Conservation (phyloP, 2,888 invertebrate species). For the Dysmachus trigonus region DNA sequence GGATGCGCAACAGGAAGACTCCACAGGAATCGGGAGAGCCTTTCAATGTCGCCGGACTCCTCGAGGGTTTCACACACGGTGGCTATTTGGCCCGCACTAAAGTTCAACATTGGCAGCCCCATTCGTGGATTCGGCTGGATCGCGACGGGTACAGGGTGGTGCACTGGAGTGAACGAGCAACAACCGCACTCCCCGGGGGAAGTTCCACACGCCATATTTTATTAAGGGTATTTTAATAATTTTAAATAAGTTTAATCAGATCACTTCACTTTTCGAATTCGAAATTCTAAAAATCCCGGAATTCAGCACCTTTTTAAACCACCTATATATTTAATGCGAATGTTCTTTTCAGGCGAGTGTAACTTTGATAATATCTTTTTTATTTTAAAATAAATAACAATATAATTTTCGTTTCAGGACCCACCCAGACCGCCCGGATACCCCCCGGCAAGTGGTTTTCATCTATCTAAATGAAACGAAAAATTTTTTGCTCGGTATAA, state of each 20-base stretch:
- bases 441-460: neutral
- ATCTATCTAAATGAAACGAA: neutral
- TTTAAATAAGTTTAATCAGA: neutral
- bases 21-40: slow-evolving; percentile 88
- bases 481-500: slow-evolving; percentile 13
- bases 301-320: neutral
- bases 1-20: slow-evolving; percentile 91
- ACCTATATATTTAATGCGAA: neutral
- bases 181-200: neutral
- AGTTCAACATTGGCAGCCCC: neutral
- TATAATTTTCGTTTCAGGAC: neutral
- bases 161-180: neutral
- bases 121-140: neutral
- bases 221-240: neutral
- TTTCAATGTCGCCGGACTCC: slow-evolving; percentile 91
- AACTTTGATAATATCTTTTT: neutral
- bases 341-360: neutral
- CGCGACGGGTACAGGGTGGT: neutral
- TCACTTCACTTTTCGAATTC: neutral
- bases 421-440: neutral
- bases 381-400: slow-evolving; percentile 23
- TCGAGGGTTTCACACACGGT: slow-evolving; percentile 95
- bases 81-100: slow-evolving; percentile 75
- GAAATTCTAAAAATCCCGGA: neutral
- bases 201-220: slow-evolving; percentile 1